Base-by-base conservation (phyloP, 2,888 invertebrate genomes). In the Caenorhabditis sp. region DNA sequence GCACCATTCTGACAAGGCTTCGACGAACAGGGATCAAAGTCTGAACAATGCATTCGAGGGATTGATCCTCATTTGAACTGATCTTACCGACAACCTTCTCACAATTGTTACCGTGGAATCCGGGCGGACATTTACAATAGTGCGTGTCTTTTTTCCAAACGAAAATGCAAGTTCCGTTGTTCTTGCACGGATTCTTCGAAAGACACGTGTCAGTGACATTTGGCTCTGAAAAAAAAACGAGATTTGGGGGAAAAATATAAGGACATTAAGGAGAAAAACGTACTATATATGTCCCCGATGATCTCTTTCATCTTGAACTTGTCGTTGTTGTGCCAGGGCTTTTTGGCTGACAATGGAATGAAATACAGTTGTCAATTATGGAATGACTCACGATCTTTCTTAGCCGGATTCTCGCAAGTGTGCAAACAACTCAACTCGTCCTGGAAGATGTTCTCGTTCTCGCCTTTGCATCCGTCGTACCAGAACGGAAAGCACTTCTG, bases 401-500 rank as follows among this genome's bases (percentile, higher is more conserved):
- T 78, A 0, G 83, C 83, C 9, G 86, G 85, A 73, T 82, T 70
- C 55, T 87, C 88, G 70, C 88, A 88, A 8, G 81, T 82, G 27
- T 78, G 65, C 9, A 82, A 61, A 65, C 88, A 88, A 13, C 78
- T 79, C 24, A 70, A 15, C 61, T 85, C 82, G 52, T 87, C 86
- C 50, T 82, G 82, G 78, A 87, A 88, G 27, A 87, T 81, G 71
- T 88, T 88, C 63, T 83, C 77, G 53, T 79, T 82, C 32, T 70
- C 59, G 8, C 85, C 86, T 26, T 70, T 75, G 71, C 88, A 88
- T 2, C 88, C 87, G 55, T 86, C 87, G 78, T 83, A 88, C 88
- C 88, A 88, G 71, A 88, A 88, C 9, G 87, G 65, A 41, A 80
- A 59, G 43, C 88, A 88, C 37, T 76, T 77, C 85, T 86, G 61